Evolutionary conservation across 2,888 invertebrate species (phyloP), one percentile per base, ranked within the genome.

Genomic region (Antheraea assamensis): DNA sequence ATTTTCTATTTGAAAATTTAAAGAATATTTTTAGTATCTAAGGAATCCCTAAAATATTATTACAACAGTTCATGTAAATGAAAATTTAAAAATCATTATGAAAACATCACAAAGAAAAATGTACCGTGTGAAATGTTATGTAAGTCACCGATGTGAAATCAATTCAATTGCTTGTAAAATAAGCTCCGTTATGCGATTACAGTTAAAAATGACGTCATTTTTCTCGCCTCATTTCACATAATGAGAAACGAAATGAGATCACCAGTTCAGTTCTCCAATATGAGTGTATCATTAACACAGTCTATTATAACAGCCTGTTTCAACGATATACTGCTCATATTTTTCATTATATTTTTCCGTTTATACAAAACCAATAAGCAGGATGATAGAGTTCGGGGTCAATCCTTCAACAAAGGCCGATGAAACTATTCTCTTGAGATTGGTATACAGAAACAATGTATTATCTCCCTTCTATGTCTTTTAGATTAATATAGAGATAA

Each of bases 341-440:
- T 83, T 86, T 87, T 85, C 83, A 84, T 86, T 83, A 79, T 79
- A 77, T 84, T 87, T 81, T 87, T 19, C 75, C 85, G 86, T 88
- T 78, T 83, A 80, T 84, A 83, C 82, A 81, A 84, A 89, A 87
- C 85, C 85, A 88, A 88, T 89, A 88, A 84, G 82, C 82, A 76
- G 74, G 75, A 80, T 87, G 87, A 89, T 89, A 87, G 89, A 87
- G 81, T 82, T n/a, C 80, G 76, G 76, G 86, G 84, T 85, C 87
- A 85, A 85, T 86, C 80, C 80, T 82, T 81, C 79, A 79, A 75
- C 80, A 75, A 82, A 82, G 85, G 72, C 80, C 80, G 79, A 79
- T 76, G 82, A 84, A 80, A 81, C 79, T 80, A 82, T 81, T 82
- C 87, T 82, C 85, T 66, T 74, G 87, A 81, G 88, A 83, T 78